phyloP scores from a whole-genome alignment of 2,888 invertebrate genomes.

The Andricus curvator region DNA sequence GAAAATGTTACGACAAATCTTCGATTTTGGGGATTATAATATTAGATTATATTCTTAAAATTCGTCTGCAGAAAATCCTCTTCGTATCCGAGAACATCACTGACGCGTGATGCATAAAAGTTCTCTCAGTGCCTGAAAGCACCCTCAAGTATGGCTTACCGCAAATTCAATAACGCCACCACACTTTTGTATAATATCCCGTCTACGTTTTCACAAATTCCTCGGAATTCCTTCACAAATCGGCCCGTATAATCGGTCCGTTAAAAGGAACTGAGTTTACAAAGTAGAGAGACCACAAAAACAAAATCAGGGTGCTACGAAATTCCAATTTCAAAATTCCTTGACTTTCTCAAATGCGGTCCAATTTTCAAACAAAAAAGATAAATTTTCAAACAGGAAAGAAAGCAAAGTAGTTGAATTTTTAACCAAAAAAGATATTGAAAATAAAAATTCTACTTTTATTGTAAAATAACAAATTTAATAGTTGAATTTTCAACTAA shows the following conservation, averaged over 20 bases:
- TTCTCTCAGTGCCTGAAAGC: not conserved
- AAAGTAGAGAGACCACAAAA: not conserved
- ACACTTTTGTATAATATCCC: conserved; percentile 1
- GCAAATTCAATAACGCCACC: conserved; percentile 3
- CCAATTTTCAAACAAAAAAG: too few relatives aligned
- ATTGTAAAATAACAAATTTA: too few relatives aligned
- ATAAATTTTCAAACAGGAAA: too few relatives aligned
- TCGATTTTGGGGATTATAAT: not conserved
- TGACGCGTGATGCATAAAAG: conserved; percentile 8
- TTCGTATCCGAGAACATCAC: not conserved
- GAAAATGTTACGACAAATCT: too few relatives aligned
- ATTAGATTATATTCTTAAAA: not conserved
- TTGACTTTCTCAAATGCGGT: too few relatives aligned
- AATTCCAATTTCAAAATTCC: too few relatives aligned
- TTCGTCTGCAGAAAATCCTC: conserved; percentile 5
- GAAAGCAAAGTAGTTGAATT: too few relatives aligned
- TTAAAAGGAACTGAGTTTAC: not conserved
- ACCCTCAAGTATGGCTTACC: conserved; percentile 1
- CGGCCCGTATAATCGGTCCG: not conserved
- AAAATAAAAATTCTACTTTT: too few relatives aligned
- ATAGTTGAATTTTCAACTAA: too few relatives aligned
- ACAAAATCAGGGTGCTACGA: not conserved
- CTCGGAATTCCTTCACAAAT: not conserved
- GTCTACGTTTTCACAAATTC: conserved; percentile 9
- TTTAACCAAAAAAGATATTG: too few relatives aligned